Base-by-base conservation (phyloP, 2,888 invertebrate species). In the Prenolepis imparis region DNA sequence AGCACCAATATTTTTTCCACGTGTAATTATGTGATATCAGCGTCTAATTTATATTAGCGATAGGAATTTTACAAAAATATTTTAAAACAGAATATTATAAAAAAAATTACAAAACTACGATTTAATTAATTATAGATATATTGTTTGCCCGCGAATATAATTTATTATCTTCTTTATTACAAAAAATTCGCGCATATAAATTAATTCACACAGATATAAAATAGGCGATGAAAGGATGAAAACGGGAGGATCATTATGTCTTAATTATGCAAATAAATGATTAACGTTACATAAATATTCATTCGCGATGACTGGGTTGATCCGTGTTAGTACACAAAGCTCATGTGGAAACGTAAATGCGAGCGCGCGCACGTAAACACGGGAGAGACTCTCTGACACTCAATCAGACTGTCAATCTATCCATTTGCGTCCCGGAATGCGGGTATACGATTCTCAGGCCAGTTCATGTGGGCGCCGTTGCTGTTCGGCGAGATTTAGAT, bases 401-500 rank as follows among this genome's bases (percentile, higher is more conserved):
- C 88, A 86, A 89, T 90, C 90, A 89, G 82, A 21, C 84, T 80
- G 88, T 86, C 88, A 72, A 85, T 84, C 74, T 77, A 67, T 89
- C 78, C 83, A 84, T 86, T 87, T 87, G 84, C 82, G 84, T 87
- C 64, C 24, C 82, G 78, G 90, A 90, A 89, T 89, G 90, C 89
- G 90, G 89, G 87, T 90, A 84, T 82, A 87, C 84, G 85, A 80
- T 77, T 75, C 83, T 84, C 83, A 82, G 83, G 74, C 81, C 63
- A 77, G 81, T 61, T 61, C 68, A 85, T 87, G 84, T 83, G 88
- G 89, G 90, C 82, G 21, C 12, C 41, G 32, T 48, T 44, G 44
- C n/a, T 15, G 55, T 86, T 68, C 66, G 78, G 72, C 74, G 84
- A 86, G 90, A 90, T 90, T 89, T 90, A 90, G 85, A 90, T 90